Base-by-base conservation (phyloP, 2,888 invertebrate species). In the Helobdella robusta region DNA sequence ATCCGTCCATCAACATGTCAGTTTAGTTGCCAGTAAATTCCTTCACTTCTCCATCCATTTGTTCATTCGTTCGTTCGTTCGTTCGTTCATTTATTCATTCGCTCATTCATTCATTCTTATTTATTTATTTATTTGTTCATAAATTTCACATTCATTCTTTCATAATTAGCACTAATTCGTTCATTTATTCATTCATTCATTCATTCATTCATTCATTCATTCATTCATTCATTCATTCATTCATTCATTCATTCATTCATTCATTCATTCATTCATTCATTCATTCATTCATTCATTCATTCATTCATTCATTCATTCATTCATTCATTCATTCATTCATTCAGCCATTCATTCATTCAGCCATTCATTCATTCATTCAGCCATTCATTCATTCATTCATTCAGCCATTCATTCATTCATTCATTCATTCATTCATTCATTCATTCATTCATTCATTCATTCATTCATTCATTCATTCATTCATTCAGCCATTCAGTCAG, bases 291-390 rank as follows among this genome's bases (percentile, higher is more conserved):
- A n/a, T n/a, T n/a, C n/a, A n/a, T 20, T 48, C 48, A 48, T 23
- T 48, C 48, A 48, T 23, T 48, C 48, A 48, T 23, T 48, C 48
- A 48, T 23, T 48, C 48, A 48, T 23, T 48, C 48, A 48, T 23
- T 48, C 48, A 48, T 23, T 48, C 48, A 48, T 23, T 48, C 48
- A 48, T 23, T 48, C 48, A 48, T 23, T 48, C 48, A 48, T 23
- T 48, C 48, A 48, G 20, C 23, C 48, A 48, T 23, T 48, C 48
- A 48, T 23, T 48, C 48, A 48, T 23, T 48, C 48, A 48, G 20
- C 23, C 48, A 48, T 23, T 48, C 48, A 48, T 23, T 48, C 48
- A 48, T 23, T 48, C 48, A 48, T 23, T 48, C 48, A 48, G 20
- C 23, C 48, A 48, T 23, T 48, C 48, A 48, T 23, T 48, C 48